Base-by-base conservation (phyloP, 2,113 vertebrate species). In the Pontoporia blainvillei region DNA sequence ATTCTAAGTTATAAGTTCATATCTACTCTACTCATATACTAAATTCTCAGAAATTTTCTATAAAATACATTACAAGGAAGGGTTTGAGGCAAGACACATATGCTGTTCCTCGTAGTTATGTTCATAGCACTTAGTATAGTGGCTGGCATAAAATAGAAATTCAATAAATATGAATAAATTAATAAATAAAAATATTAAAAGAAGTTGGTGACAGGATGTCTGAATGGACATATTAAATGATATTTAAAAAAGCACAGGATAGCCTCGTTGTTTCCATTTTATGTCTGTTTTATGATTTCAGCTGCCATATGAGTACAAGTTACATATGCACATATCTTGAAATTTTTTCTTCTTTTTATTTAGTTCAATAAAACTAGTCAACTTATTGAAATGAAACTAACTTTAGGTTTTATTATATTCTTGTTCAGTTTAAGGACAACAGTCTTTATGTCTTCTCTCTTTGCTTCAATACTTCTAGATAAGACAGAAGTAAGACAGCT, bases 401-500 rank as follows among this genome's bases (percentile, higher is more conserved):
- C 34, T 61, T 85, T 31, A 21, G 3, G 2, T 76, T 94, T 96
- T 88, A 78, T 78, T 95, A 17, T 76, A 83, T 44, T 93, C 11
- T 29, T 0, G 61, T 78, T 97, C 31, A 73, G 44, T 54, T 76
- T 90, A 67, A 72, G 72, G 92, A 11, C 34, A 86, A 44, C 2
- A 10, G 84, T 95, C 20, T 96, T 96, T 95, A 96, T 96, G 66
- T 8, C 6, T 7, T 67, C 62, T 82, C 34, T 95, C 69, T 93
- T 97, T 94, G 41, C 90, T 97, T 95, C 83, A 71, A 76, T 96
- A 59, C 25, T 67, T 93, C 25, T 88, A 44, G 62, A 93, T 66
- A 23, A 78, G 91, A 31, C 85, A 82, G 73, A 67, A 87, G 59
- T 25, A 90, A 67, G 86, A 94, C 41, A 97, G 52, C 41, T 84